A percentile compares a stretch with the other conserved stretches of the same genome.
phyloP scores from a whole-genome alignment of 2,888 invertebrate genomes.

The Cerastis leucographa region DNA sequence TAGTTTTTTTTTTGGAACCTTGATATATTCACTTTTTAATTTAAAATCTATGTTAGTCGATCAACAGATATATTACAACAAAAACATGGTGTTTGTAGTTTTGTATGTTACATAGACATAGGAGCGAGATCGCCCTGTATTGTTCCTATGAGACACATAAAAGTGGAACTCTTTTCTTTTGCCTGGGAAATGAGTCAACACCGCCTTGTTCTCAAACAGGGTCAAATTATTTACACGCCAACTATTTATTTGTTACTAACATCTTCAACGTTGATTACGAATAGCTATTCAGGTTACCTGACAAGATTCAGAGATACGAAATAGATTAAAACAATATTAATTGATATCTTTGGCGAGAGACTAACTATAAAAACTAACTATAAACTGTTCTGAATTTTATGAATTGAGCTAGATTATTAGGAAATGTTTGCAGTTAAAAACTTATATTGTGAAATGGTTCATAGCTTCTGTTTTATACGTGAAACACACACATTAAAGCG shows the following conservation, averaged over 20 bases:
- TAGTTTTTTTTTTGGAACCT: too few species aligned
- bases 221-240: conserved; percentile 59
- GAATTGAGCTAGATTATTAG: conserved; percentile 43
- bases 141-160: conserved; percentile 76
- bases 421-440: background rate
- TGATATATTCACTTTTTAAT: background rate
- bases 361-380: conserved; percentile 37
- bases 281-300: conserved; percentile 38
- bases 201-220: conserved; percentile 64
- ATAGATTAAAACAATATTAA: conserved; percentile 18
- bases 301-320: conserved; percentile 21
- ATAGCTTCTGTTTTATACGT: conserved; percentile 37
- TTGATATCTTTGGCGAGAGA: conserved; percentile 23
- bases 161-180: conserved; percentile 84
- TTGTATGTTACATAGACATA: conserved; percentile 49
- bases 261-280: conserved; percentile 48
- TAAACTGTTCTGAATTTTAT: conserved; percentile 21
- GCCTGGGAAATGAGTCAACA: conserved; percentile 82
- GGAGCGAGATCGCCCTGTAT: conserved; percentile 71
- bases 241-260: conserved; percentile 47
- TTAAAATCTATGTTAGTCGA: background rate
- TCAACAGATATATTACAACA: conserved; percentile 19
- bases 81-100: conserved; percentile 32
- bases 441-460: conserved; percentile 21
- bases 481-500: conserved; percentile 12